Evolutionary conservation across 2,797 vertebrate species (phyloP).

Genomic region (Potorous gilbertii): DNA sequence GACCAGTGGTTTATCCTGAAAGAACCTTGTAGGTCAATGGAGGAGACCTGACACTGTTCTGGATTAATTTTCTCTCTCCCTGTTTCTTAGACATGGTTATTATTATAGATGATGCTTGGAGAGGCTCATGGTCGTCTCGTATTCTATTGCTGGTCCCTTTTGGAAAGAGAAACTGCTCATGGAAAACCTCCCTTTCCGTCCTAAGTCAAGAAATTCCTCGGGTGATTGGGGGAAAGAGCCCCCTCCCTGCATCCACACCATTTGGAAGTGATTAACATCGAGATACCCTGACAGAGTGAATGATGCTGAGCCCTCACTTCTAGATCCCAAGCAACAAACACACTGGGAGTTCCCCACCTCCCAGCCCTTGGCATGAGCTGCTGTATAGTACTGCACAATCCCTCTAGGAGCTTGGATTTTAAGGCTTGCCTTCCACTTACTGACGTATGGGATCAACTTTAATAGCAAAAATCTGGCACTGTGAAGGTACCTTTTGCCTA

Average conservation of each 20-base stretch:
- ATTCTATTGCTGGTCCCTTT: slow-evolving; percentile 49
- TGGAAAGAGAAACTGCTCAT: slow-evolving; percentile 67
- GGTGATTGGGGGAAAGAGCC: slow-evolving; percentile 59
- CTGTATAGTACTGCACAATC: slow-evolving; percentile 43
- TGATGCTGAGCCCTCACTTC: slow-evolving; percentile 69
- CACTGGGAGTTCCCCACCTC: slow-evolving; percentile 37
- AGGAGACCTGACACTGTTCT: neutral
- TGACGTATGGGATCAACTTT: slow-evolving; percentile 72
- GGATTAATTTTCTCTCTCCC: neutral
- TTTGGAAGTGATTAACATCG: slow-evolving; percentile 78
- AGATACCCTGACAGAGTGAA: slow-evolving; percentile 75
- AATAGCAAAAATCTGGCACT: slow-evolving; percentile 77
- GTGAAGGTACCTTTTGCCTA: slow-evolving; percentile 65
- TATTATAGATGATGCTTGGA: slow-evolving; percentile 65
- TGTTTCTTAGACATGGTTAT: slow-evolving; percentile 17
- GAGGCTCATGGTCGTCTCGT: slow-evolving; percentile 34
- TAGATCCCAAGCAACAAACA: slow-evolving; percentile 25
- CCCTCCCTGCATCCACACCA: slow-evolving; percentile 15
- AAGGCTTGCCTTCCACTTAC: slow-evolving; percentile 67
- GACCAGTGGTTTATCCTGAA: neutral
- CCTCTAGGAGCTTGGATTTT: slow-evolving; percentile 61
- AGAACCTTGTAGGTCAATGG: neutral
- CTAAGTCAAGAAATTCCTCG: slow-evolving; percentile 70
- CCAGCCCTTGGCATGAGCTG: slow-evolving; percentile 63
- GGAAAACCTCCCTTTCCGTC: slow-evolving; percentile 68